Evolutionary conservation across 2,113 vertebrate species (phyloP).

Genomic region (Lasiurus borealis): DNA sequence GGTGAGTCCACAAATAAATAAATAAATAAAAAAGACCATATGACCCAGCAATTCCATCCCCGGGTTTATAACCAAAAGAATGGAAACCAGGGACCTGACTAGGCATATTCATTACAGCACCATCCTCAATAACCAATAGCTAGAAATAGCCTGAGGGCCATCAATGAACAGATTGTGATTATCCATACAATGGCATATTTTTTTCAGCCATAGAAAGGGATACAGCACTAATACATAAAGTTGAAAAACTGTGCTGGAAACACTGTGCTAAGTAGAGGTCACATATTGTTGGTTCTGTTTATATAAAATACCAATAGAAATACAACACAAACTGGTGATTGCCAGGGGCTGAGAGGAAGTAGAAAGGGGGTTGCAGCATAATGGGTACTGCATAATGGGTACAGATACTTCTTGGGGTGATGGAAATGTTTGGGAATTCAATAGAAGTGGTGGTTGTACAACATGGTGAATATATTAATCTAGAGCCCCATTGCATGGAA

Average conservation of each 20-base stretch:
- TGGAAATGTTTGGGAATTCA: not conserved
- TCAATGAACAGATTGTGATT: not conserved
- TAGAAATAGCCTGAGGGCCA: not conserved
- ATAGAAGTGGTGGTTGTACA: not conserved
- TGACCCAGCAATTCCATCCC: not conserved
- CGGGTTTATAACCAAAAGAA: not conserved
- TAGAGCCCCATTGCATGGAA: no score
- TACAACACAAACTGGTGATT: not conserved
- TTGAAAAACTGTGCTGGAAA: not conserved
- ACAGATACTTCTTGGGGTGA: not conserved
- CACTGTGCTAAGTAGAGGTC: not conserved
- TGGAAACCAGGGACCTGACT: not conserved
- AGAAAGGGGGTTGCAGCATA: no score
- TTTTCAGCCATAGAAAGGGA: not conserved
- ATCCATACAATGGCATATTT: not conserved
- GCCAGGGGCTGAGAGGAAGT: not conserved
- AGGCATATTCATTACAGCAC: not conserved
- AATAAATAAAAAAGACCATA: not conserved
- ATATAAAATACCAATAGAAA: not conserved
- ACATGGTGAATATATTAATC: not conserved
- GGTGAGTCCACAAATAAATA: not conserved
- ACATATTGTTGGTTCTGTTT: not conserved
- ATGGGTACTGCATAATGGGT: not conserved
- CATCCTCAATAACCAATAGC: not conserved
- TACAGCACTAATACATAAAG: not conserved